Conservation (phyloP, 2,797 vertebrate species). For the Eleutherodactylus coqui region DNA sequence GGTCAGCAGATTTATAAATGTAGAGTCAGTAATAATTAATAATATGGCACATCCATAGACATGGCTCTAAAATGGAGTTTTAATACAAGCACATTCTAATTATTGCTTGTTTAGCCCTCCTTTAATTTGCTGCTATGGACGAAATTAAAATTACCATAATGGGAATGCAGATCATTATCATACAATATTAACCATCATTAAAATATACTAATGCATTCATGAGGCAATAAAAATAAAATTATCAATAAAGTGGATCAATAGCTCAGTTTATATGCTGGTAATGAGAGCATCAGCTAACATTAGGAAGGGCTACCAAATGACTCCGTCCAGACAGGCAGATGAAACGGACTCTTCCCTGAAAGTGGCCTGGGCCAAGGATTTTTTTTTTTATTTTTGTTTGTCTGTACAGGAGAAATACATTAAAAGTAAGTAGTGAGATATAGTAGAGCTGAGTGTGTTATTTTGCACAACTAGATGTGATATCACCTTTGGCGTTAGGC, state of each 20-base stretch:
- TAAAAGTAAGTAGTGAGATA: neutral
- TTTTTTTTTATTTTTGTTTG: neutral
- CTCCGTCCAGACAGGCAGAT: neutral
- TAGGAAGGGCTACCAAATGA: neutral
- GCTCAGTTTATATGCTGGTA: slow-evolving; percentile 2
- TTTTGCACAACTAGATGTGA: neutral
- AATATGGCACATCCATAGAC: neutral
- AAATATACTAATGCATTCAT: slow-evolving; percentile 31
- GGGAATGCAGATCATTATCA: slow-evolving; percentile 43
- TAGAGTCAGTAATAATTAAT: slow-evolving; percentile 10
- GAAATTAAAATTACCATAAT: slow-evolving; percentile 43
- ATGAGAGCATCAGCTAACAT: slow-evolving; percentile 10
- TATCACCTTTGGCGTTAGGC: too few species aligned
- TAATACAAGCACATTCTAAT: slow-evolving; percentile 20
- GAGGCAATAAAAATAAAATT: slow-evolving; percentile 50
- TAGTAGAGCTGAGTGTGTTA: neutral
- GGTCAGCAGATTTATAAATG: slow-evolving; percentile 11
- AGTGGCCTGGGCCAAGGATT: neutral
- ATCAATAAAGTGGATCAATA: slow-evolving; percentile 56
- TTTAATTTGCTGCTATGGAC: slow-evolving; percentile 43
- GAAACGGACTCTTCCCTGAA: neutral
- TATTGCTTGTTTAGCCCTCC: slow-evolving; percentile 9
- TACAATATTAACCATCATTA: slow-evolving; percentile 50
- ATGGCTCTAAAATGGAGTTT: neutral
- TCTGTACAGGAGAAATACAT: neutral